Conservation (phyloP, 2,113 vertebrate species). For the Dicrurus megarhynchus region DNA sequence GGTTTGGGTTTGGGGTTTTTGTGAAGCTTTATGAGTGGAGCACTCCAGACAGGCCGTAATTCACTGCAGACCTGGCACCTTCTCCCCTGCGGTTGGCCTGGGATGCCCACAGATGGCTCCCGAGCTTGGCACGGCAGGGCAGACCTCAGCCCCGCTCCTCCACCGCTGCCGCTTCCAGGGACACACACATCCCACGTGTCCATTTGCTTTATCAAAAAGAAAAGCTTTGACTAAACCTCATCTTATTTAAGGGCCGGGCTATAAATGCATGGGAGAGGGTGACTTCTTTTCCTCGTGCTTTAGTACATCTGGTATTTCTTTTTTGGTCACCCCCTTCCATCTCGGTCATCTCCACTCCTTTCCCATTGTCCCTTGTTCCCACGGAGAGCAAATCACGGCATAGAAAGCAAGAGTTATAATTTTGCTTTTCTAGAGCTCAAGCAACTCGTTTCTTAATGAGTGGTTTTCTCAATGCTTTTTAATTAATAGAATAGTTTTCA, state of each 20-base stretch:
- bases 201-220: neutral
- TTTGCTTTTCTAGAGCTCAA: neutral
- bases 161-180: neutral
- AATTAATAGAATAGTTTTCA: neutral
- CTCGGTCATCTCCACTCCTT: neutral
- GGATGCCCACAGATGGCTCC: neutral
- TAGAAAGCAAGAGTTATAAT: neutral
- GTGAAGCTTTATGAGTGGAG: neutral
- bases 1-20: neutral
- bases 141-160: neutral
- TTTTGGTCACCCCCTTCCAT: neutral
- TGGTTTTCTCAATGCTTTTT: neutral
- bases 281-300: neutral
- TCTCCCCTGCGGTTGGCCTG: neutral
- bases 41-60: neutral
- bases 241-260: neutral
- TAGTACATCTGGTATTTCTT: neutral
- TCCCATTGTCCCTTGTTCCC: neutral
- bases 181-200: rapidly evolving
- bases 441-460: neutral
- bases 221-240: neutral
- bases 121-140: neutral
- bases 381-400: neutral
- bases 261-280: neutral
- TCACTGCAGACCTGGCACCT: neutral